Evolutionary conservation across 1,140 invertebrate genomes (phyloP), one percentile per base, ranked within the genome.

Genomic region (Drosophila erecta): DNA sequence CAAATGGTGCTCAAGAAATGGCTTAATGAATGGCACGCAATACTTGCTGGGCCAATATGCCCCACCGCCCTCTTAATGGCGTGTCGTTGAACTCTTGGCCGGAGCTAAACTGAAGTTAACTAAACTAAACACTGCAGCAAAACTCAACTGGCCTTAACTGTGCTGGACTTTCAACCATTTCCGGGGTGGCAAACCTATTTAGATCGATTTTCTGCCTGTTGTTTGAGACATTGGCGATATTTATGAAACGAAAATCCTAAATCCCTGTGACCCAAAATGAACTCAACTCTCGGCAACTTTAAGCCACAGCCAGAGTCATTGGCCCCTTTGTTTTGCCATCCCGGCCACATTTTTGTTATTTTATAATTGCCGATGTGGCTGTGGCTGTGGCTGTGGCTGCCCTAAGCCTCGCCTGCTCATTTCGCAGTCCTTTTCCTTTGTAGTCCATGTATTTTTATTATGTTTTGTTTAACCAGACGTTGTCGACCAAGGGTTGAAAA

Each of bases 291-390:
- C 15, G 15, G 41, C 30, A 11, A 11, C 27, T 40, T 70, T 57
- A 57, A 71, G 53, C 51, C 49, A 44, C 33, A 47, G 33, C 12
- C 66, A 33, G 67, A 70, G 67, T 71, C 67, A 71, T 70, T 70
- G 67, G 50, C 67, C 67, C 24, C 24, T 53, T 67, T 65, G 60
- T 67, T 67, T 67, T 65, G 60, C 64, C 49, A 65, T 67, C 46
- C 64, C 44, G 64, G 65, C 65, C 43, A 71, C 43, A 71, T 70
- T 71, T 70, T 71, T 71, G 67, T 71, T 71, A 70, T 71, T 71
- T 71, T 71, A 71, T 71, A 71, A 71, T 71, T 81, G 79, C 73
- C 79, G 60, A 49, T 56, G 51, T 27, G 37, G 37, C 60, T 38
- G 20, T 30, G 27, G 27, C 27, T 30, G 8, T 30, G 30, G 60